These are phyloP conservation scores for Pedionomus torquatus DNA, from an alignment of 2,113 vertebrate species.

Conservation along the genomic window DNA sequence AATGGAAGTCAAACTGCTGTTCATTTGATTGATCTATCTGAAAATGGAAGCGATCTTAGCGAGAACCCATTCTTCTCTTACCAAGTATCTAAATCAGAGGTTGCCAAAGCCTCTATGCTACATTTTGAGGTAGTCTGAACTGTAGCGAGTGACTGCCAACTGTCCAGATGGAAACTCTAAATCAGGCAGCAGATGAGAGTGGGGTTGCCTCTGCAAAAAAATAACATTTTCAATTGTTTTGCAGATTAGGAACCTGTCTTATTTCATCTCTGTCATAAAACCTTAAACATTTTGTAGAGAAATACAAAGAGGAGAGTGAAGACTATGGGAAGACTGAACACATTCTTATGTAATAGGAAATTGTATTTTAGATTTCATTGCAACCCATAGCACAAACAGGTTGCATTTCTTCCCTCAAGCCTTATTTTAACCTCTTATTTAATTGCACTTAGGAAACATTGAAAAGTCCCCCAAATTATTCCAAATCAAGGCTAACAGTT, in stretches of 20 bases:
- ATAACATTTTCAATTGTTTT: constrained; percentile 3
- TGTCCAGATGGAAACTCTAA: constrained; percentile 49
- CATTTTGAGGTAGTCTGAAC: background rate
- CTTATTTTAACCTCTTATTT: background rate
- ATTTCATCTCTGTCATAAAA: background rate
- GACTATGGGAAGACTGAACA: background rate
- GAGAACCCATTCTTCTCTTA: background rate
- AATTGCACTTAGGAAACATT: background rate
- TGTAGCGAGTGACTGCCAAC: background rate
- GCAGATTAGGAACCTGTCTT: background rate
- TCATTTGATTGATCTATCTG: background rate
- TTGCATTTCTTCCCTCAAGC: background rate
- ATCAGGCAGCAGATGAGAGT: constrained; percentile 23
- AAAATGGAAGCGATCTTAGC: background rate
- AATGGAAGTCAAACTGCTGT: background rate
- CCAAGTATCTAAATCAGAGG: background rate
- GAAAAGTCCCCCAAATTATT: background rate
- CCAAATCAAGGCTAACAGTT: background rate
- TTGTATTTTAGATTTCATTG: background rate
- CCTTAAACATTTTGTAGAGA: background rate
- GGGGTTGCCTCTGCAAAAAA: constrained; percentile 39
- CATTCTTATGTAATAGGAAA: background rate
- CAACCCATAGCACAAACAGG: background rate
- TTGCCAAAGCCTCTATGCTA: background rate
- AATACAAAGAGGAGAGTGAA: background rate